Evolutionary conservation across 2,797 vertebrate genomes (phyloP), one percentile per base, ranked within the genome.

Genomic region (Erethizon dorsatum): DNA sequence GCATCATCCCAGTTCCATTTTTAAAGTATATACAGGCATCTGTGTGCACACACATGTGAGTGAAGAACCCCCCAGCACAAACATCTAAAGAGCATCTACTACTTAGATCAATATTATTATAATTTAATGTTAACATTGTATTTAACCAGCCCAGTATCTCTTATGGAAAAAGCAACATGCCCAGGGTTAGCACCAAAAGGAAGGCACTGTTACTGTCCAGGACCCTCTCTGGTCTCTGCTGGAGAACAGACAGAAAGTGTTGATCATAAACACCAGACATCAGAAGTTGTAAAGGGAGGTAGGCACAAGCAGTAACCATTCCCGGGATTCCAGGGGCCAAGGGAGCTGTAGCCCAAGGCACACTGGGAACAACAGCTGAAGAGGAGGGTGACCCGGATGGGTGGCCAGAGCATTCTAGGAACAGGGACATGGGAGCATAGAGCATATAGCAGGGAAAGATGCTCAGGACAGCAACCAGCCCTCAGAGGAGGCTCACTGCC

Each of bases 91-190:
- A 65, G 41, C 33, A 69, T 18, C 52, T 92, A 77, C 71, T 84
- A 84, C 85, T 94, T 90, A 91, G 65, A 61, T 59, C 67, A 90
- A 41, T 65, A 78, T 86, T 78, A 47, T 56, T 88, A 71, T 57
- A 69, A 94, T 52, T 87, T 92, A 77, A 85, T 77, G 52, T 87
- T 87, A 87, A 93, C 77, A 75, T 69, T 22, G 15, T 59, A 90
- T 59, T 92, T 80, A 50, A 45, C 22, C 52, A 91, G 50, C 61
- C 86, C 84, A 78, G 22, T 45, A 73, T 73, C n/a, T 91, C 31
- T 85, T 59, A 31, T 26, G 33, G n/a, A 14, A 57, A 47, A 88
- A 63, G 88, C 91, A 86, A 47, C 24, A 67, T 22, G 20, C n/a
- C 18, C 57, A 85, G 13, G 45, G 4, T 71, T 63, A 56, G 84